Evolutionary conservation across 1,140 invertebrate species (phyloP).

Genomic region (Cydia amplana): DNA sequence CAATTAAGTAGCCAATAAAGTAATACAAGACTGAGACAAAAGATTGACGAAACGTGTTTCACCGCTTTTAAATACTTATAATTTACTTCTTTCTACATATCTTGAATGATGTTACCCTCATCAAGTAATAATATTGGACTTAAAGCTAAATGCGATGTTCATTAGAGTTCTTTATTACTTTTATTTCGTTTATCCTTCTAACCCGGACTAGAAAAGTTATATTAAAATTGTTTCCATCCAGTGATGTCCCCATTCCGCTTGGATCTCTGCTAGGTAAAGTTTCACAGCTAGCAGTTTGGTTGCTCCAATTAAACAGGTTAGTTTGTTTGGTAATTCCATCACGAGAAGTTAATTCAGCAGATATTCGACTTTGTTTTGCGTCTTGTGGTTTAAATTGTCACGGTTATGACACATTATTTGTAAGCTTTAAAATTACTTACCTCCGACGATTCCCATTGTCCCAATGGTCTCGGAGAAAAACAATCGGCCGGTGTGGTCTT

Average conservation of each 20-base stretch:
- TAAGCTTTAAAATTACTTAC: too few relatives aligned
- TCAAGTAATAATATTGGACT: not conserved
- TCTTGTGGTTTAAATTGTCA: too few relatives aligned
- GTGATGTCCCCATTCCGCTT: not conserved
- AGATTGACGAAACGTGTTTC: too few relatives aligned
- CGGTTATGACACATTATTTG: too few relatives aligned
- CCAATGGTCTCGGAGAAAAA: too few relatives aligned
- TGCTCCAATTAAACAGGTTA: not conserved
- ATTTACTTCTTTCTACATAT: too few relatives aligned
- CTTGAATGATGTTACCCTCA: not conserved
- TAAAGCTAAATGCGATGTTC: not conserved
- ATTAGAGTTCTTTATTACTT: constrained; percentile 7
- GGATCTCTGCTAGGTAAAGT: not conserved
- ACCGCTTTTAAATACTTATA: too few relatives aligned
- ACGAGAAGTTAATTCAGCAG: too few relatives aligned
- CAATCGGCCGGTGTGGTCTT: too few relatives aligned
- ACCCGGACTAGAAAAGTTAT: not conserved
- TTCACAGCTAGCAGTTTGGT: not conserved
- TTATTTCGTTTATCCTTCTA: not conserved
- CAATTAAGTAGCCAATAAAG: not conserved
- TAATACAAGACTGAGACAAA: too few relatives aligned
- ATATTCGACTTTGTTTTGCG: too few relatives aligned
- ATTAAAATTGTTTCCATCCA: not conserved
- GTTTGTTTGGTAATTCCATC: not conserved
- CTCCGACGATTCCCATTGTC: too few relatives aligned